These are phyloP conservation scores for Athripsodes cinereus DNA, from an alignment of 2,888 invertebrate genomes.

Conservation along the genomic window DNA sequence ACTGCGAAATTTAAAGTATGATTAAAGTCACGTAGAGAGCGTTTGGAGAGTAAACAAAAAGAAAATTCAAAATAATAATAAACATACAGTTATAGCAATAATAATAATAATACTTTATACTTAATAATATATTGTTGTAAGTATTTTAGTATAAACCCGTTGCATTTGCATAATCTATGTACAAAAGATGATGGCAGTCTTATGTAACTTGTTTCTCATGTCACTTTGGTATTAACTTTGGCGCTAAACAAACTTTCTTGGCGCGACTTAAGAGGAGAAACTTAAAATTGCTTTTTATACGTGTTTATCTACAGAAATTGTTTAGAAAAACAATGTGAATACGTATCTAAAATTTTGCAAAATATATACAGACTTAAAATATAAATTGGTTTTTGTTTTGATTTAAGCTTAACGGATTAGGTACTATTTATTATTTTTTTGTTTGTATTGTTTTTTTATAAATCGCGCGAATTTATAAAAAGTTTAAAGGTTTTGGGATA, in stretches of 20 bases:
- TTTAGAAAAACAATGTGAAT: neutral
- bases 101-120: too few relatives aligned
- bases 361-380: too few relatives aligned
- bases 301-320: conserved; percentile 5
- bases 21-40: neutral
- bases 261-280: conserved; percentile 17
- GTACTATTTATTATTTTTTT: too few relatives aligned
- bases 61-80: neutral
- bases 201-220: conserved; percentile 16
- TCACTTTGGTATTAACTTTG: conserved; percentile 27
- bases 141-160: neutral
- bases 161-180: conserved; percentile 2
- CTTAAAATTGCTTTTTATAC: conserved; percentile 24
- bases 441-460: too few relatives aligned
- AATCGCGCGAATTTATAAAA: too few relatives aligned
- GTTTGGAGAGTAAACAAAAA: neutral
- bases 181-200: neutral
- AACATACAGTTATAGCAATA: neutral
- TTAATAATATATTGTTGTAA: neutral
- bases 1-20: neutral
- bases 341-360: neutral
- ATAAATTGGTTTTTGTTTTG: too few relatives aligned
- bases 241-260: conserved; percentile 23
- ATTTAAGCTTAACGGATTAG: too few relatives aligned
- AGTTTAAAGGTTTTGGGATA: too few relatives aligned